phyloP scores from a whole-genome alignment of 2,888 invertebrate genomes.

The Conops quadrifasciatus region DNA sequence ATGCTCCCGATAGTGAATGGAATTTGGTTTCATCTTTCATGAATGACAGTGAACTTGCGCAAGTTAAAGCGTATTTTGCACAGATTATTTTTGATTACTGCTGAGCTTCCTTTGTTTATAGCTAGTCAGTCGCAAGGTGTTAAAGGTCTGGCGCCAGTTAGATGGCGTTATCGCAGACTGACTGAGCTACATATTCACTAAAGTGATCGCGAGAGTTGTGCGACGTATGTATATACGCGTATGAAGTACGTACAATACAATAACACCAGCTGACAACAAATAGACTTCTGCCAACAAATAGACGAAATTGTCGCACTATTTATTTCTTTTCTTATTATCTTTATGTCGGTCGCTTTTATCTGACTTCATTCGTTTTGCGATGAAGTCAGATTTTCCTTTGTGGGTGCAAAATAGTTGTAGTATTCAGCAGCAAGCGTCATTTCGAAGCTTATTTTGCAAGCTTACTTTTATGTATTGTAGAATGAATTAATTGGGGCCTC shows the following conservation, averaged over 20 bases:
- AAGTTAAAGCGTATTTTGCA: neutral
- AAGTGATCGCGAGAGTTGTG: conserved; percentile 2
- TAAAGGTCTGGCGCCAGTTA: conserved; percentile 37
- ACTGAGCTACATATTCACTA: neutral
- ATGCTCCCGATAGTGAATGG: conserved; percentile 16
- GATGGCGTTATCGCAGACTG: conserved; percentile 8
- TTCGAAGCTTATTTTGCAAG: no score
- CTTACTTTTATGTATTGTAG: neutral
- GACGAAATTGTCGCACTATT: no score
- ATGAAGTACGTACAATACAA: no score
- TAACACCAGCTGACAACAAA: no score
- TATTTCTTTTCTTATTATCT: no score
- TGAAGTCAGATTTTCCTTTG: no score
- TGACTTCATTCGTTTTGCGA: no score
- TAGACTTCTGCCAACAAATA: no score
- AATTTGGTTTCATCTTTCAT: conserved; percentile 22
- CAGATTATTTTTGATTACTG: conserved; percentile 3
- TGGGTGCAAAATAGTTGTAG: no score
- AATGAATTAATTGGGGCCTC: conserved; percentile 20
- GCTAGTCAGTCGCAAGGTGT: conserved; percentile 30
- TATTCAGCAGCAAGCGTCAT: no score
- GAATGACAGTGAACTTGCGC: conserved; percentile 21
- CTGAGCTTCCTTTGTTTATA: conserved; percentile 12
- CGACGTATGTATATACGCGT: neutral
- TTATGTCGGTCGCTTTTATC: no score